These are phyloP conservation scores for Entomobrya proxima DNA, from an alignment of 2,888 invertebrate species.

Conservation along the genomic window DNA sequence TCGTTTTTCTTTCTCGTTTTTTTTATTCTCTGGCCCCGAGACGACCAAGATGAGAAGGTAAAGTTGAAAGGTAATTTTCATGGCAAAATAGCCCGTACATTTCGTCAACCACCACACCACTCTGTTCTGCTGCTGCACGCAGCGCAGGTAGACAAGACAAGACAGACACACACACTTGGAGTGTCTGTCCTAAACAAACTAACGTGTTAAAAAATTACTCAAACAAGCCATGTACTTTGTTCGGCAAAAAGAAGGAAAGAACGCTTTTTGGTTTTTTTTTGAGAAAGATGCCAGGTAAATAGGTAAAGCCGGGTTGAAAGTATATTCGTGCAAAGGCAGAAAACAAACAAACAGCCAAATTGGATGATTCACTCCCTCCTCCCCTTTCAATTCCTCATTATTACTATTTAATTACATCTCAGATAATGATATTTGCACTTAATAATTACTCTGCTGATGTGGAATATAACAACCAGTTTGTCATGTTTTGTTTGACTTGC, in stretches of 20 bases:
- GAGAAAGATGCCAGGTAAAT: too few species aligned
- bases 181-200: constrained; percentile 1
- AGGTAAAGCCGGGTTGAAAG: not conserved
- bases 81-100: not conserved
- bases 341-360: constrained; percentile 28
- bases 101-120: not conserved
- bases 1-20: not conserved
- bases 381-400: constrained; percentile 28
- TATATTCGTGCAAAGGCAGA: not conserved
- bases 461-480: constrained; percentile 29
- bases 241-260: not conserved
- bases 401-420: constrained; percentile 56
- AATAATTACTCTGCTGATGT: constrained; percentile 48
- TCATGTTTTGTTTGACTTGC: constrained; percentile 28
- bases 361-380: constrained; percentile 30
- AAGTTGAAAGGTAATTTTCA: not conserved
- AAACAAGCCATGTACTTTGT: constrained; percentile 4
- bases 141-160: too few species aligned
- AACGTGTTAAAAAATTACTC: constrained; percentile 49
- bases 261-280: too few species aligned
- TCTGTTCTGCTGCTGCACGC: too few species aligned
- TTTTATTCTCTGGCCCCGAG: not conserved
- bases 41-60: not conserved
- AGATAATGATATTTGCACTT: constrained; percentile 58
- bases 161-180: not conserved